phyloP scores from a whole-genome alignment of 2,888 invertebrate genomes.

The Aspidiotus destructor region DNA sequence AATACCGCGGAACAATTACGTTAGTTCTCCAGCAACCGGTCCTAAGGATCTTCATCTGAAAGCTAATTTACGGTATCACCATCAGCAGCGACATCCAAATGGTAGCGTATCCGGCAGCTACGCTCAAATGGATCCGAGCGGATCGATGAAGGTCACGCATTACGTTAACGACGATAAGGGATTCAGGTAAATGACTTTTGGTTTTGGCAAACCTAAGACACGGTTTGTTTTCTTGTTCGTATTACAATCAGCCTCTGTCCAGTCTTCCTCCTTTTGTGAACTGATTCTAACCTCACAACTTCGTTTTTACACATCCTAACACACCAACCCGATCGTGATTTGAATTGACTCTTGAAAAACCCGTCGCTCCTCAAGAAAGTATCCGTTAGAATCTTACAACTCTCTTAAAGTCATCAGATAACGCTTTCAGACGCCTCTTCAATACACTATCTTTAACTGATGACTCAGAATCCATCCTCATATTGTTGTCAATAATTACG shows the following conservation, averaged over 20 bases:
- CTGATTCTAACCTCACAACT: too few relatives aligned
- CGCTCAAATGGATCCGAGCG: conserved; percentile 57
- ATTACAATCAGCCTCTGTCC: not conserved
- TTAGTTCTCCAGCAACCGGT: conserved; percentile 1
- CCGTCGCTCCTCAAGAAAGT: too few relatives aligned
- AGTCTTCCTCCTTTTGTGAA: not conserved
- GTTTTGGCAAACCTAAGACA: too few relatives aligned
- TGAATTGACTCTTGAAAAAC: too few relatives aligned
- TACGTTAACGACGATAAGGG: conserved; percentile 58
- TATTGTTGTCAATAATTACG: too few relatives aligned
- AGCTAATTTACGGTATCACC: conserved; percentile 57
- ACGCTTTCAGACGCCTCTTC: too few relatives aligned
- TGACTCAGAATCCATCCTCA: too few relatives aligned
- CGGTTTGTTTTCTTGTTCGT: not conserved
- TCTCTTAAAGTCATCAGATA: too few relatives aligned
- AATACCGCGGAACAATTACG: conserved; percentile 5
- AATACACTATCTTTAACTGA: too few relatives aligned
- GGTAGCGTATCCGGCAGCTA: conserved; percentile 64
- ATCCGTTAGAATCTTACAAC: too few relatives aligned
- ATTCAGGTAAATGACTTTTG: conserved; percentile 52
- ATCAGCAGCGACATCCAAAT: conserved; percentile 58
- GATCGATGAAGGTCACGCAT: conserved; percentile 50
- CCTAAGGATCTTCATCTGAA: conserved; percentile 24
- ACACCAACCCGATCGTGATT: too few relatives aligned
- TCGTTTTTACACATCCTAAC: too few relatives aligned